Conservation (phyloP, 1,140 invertebrate genomes). For the Ceratosolen fusciceps region DNA sequence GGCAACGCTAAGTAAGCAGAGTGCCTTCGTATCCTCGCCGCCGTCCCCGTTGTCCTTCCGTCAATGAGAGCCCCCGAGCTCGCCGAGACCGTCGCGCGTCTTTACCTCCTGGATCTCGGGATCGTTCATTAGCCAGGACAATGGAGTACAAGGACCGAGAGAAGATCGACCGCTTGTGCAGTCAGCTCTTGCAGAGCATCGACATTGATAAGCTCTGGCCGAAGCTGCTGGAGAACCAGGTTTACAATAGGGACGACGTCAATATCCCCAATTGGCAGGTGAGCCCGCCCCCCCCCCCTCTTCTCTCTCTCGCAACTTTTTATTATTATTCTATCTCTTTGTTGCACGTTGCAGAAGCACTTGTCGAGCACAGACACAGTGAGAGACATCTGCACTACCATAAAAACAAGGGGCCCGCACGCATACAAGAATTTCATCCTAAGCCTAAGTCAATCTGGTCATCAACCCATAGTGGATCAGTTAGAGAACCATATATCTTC, state of each 20-base stretch:
- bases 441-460: slow-evolving; percentile 54
- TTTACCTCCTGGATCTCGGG: neutral
- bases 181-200: slow-evolving; percentile 51
- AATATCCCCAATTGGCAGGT: slow-evolving; percentile 60
- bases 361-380: slow-evolving; percentile 47
- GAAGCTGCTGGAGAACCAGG: slow-evolving; percentile 55
- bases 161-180: slow-evolving; percentile 52
- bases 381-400: slow-evolving; percentile 54
- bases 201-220: slow-evolving; percentile 57
- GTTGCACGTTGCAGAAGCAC: slow-evolving; percentile 50
- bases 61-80: neutral
- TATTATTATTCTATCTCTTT: neutral
- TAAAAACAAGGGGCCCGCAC: slow-evolving; percentile 61
- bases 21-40: neutral
- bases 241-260: slow-evolving; percentile 59
- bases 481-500: slow-evolving; percentile 46
- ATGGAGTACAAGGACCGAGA: slow-evolving; percentile 58
- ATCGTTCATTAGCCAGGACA: neutral
- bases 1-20: neutral
- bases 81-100: neutral
- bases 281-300: no score
- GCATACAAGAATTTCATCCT: slow-evolving; percentile 58
- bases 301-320: neutral
- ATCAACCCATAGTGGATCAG: slow-evolving; percentile 53
- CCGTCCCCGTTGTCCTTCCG: neutral